These are phyloP conservation scores for Porites divaricata DNA, from an alignment of 92 coral and sea anemone genomes.

Conservation along the genomic window DNA sequence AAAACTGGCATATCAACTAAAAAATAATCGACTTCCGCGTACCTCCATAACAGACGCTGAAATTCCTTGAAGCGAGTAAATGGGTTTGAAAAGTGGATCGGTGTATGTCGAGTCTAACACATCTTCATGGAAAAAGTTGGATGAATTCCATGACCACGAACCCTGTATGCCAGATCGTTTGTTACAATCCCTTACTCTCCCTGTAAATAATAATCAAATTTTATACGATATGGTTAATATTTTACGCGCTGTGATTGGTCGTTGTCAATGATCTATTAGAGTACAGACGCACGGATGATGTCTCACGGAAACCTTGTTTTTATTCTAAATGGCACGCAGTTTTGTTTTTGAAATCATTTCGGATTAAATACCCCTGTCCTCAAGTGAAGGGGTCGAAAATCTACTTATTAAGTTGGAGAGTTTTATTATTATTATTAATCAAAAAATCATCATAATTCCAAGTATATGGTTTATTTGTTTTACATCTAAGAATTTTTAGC, in stretches of 20 bases:
- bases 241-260: neutral
- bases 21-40: neutral
- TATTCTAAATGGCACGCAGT: too few relatives aligned
- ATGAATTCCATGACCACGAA: conserved; percentile 76
- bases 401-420: neutral
- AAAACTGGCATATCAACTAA: conserved; percentile 10
- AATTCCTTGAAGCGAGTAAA: conserved; percentile 53
- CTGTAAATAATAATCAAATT: neutral
- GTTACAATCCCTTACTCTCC: conserved; percentile 5
- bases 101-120: conserved; percentile 71
- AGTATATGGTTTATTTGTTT: conserved; percentile 10
- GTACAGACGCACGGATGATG: neutral
- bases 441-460: neutral
- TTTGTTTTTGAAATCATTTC: neutral
- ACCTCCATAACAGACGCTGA: conserved; percentile 3
- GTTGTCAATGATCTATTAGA: too few relatives aligned
- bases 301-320: conserved; percentile 9
- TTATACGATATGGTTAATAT: conserved; percentile 1
- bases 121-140: conserved; percentile 69
- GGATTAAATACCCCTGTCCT: neutral
- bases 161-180: conserved; percentile 10
- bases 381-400: neutral
- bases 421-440: neutral
- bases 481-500: conserved; percentile 13
- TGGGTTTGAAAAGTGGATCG: conserved; percentile 49